phyloP scores from a whole-genome alignment of 2,113 vertebrate genomes.

The Elephantulus edwardii region DNA sequence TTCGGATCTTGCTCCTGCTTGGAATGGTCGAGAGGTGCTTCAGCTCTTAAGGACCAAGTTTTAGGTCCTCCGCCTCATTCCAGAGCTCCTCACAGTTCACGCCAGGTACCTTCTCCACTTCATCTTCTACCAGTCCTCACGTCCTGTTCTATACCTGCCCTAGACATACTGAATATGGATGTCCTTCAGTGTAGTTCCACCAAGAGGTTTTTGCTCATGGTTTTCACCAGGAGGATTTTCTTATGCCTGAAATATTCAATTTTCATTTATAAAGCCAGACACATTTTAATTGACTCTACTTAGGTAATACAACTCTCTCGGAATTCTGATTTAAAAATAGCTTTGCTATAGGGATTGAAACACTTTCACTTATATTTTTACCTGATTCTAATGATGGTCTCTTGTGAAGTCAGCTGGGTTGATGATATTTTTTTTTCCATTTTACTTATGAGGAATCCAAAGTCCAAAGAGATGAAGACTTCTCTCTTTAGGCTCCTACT shows the following conservation, averaged over 20 bases:
- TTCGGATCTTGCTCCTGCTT: neutral
- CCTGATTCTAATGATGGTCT: neutral
- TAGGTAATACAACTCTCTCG: neutral
- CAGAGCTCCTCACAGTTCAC: neutral
- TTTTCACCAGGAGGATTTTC: too few species aligned
- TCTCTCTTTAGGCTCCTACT: neutral
- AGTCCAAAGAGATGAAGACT: neutral
- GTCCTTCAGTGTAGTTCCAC: neutral
- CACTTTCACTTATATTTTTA: neutral
- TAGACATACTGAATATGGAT: neutral
- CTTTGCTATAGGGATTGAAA: neutral
- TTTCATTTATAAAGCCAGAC: too few species aligned
- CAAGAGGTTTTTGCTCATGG: neutral
- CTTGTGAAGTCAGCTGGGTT: neutral
- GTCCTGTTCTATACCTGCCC: neutral
- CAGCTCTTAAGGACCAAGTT: neutral
- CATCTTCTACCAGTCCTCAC: neutral
- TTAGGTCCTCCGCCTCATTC: neutral
- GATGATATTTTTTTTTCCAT: neutral
- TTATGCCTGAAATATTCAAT: neutral
- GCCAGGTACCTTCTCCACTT: neutral
- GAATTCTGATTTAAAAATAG: neutral
- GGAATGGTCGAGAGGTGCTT: fast-evolving
- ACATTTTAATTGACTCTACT: neutral
- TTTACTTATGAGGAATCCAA: neutral